Evolutionary conservation across 1,140 invertebrate genomes (phyloP).

Genomic region (Pseudobourletiella spinata): DNA sequence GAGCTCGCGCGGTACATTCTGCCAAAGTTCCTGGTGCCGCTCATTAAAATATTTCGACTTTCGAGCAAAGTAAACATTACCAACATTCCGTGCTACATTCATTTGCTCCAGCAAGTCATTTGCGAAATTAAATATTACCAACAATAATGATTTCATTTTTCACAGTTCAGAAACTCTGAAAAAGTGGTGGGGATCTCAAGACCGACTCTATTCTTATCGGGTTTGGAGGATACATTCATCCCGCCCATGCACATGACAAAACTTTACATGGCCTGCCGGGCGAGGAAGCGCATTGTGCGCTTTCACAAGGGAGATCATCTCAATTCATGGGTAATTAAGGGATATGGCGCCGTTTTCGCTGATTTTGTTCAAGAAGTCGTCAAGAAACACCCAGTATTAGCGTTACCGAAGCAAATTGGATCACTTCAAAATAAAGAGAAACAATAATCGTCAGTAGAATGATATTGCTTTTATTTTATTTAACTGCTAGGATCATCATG

Average conservation of each 20-base stretch:
- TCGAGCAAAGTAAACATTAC: neutral
- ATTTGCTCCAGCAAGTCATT: too few relatives aligned
- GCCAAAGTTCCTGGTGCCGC: neutral
- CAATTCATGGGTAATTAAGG: neutral
- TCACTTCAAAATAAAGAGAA: too few relatives aligned
- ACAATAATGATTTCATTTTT: too few relatives aligned
- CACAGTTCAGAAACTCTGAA: constrained; percentile 11
- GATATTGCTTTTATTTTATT: too few relatives aligned
- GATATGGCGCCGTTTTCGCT: neutral
- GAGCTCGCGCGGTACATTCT: constrained; percentile 59
- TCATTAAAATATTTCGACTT: neutral
- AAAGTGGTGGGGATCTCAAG: constrained; percentile 7
- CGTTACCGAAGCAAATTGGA: too few relatives aligned
- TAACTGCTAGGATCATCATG: too few relatives aligned
- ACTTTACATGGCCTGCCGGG: constrained; percentile 55
- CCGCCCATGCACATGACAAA: constrained; percentile 75
- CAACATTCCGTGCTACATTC: constrained; percentile 38
- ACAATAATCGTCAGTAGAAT: too few relatives aligned
- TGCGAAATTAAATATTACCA: too few relatives aligned
- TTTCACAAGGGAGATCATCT: neutral
- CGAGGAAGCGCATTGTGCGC: neutral
- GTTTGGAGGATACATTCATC: constrained; percentile 69
- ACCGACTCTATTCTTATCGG: constrained; percentile 68
- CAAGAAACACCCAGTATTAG: neutral
- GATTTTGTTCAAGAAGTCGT: neutral